A percentile compares a stretch with the other conserved stretches of the same genome.
These are phyloP conservation scores for Tipula unca DNA, from an alignment of 2,888 invertebrate genomes.

Conservation along the genomic window DNA sequence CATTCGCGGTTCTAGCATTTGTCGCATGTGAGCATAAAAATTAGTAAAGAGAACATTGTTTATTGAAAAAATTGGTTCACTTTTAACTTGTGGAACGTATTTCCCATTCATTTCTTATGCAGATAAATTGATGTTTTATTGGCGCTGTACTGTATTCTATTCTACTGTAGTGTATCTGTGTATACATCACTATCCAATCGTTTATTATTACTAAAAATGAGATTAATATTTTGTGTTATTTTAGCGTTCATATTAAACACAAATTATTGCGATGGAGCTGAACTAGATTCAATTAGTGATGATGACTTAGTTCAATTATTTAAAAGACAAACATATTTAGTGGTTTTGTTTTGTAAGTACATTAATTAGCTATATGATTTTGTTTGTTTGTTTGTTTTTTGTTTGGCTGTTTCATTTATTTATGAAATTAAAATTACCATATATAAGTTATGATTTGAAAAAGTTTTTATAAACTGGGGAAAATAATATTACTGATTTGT, in stretches of 20 bases:
- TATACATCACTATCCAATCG: too few relatives aligned
- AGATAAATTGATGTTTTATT: neutral
- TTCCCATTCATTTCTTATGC: neutral
- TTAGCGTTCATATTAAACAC: neutral
- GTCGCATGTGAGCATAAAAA: neutral
- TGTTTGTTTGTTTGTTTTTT: too few relatives aligned
- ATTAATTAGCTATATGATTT: neutral
- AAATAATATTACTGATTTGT: too few relatives aligned
- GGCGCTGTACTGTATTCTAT: too few relatives aligned
- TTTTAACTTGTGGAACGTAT: neutral
- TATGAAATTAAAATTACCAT: neutral
- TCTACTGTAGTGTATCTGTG: too few relatives aligned
- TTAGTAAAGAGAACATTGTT: neutral
- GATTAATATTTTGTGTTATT: neutral
- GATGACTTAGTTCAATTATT: slow-evolving; percentile 70
- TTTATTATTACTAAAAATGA: neutral
- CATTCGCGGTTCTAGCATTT: neutral
- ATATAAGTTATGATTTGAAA: too few relatives aligned
- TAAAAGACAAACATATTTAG: slow-evolving; percentile 68
- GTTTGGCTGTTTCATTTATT: neutral
- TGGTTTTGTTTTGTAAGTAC: slow-evolving; percentile 71
- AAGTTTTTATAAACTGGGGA: too few relatives aligned
- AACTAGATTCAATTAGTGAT: slow-evolving; percentile 54
- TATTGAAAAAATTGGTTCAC: neutral
- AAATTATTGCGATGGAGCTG: neutral